phyloP scores from a whole-genome alignment of 2,888 invertebrate species.

The Ecliptopera silaceata region DNA sequence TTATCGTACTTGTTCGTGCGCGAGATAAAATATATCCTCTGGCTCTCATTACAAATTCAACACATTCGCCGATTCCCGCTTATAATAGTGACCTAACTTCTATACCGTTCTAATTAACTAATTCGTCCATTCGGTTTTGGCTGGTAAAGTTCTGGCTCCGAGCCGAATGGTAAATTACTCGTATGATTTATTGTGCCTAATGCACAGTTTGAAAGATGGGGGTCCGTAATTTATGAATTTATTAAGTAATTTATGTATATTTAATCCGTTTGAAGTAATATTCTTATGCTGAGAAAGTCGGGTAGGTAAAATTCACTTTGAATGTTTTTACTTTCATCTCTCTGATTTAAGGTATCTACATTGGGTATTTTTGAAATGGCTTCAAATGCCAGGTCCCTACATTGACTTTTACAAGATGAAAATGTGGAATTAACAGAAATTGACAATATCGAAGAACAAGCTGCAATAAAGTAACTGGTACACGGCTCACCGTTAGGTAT shows the following conservation, averaged over 20 bases:
- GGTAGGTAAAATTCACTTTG: no score
- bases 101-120: conserved; percentile 17
- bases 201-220: conserved; percentile 24
- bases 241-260: conserved; percentile 17
- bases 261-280: not conserved
- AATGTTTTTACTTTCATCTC: no score
- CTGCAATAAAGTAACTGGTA: not conserved
- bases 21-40: not conserved
- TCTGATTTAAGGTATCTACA: no score
- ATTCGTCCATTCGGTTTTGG: conserved; percentile 28
- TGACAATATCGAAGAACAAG: no score
- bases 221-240: no score
- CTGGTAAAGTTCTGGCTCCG: conserved; percentile 25
- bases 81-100: conserved; percentile 11
- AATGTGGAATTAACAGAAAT: no score
- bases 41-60: conserved; percentile 4
- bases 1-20: not conserved
- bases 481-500: conserved; percentile 6
- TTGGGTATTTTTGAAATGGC: no score
- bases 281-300: not conserved
- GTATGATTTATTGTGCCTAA: conserved; percentile 25
- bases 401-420: no score
- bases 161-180: conserved; percentile 26
- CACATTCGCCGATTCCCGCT: not conserved
- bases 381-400: no score